phyloP scores from a whole-genome alignment of 2,888 invertebrate genomes.

The Tenthredo distinguenda region DNA sequence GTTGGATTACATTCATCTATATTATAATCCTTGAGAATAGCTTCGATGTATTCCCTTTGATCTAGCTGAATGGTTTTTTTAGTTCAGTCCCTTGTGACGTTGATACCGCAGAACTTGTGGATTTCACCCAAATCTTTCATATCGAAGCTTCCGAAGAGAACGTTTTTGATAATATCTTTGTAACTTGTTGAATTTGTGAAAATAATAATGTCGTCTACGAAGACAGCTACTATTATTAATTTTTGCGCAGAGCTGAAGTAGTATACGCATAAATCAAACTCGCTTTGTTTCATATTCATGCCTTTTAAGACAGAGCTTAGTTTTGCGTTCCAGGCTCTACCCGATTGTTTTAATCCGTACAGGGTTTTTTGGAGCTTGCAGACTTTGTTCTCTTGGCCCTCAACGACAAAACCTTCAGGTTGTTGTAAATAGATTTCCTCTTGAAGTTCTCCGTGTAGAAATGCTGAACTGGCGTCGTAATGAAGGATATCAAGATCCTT shows the following conservation, averaged over 20 bases:
- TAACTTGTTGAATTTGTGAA: constrained; percentile 43
- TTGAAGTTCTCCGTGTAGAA: not conserved
- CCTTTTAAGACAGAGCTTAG: not conserved
- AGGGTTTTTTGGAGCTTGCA: not conserved
- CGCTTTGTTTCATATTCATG: not conserved
- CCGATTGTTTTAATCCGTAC: not conserved
- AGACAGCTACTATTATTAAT: constrained; percentile 53
- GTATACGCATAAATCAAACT: constrained; percentile 57
- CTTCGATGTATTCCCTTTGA: no score
- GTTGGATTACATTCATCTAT: no score
- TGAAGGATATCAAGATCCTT: not conserved
- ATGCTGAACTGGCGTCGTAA: not conserved
- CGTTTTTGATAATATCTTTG: no score
- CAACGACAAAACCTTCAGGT: not conserved
- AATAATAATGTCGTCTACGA: constrained; percentile 61
- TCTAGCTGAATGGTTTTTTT: no score
- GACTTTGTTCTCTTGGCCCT: not conserved
- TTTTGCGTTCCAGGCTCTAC: not conserved
- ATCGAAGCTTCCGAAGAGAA: no score
- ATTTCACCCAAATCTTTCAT: no score
- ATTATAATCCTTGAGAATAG: no score
- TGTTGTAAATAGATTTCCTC: constrained; percentile 10
- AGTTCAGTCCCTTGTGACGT: no score
- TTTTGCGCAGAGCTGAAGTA: constrained; percentile 36
- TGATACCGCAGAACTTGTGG: no score